Percentiles rank a stretch among this genome's conserved stretches.
These are phyloP conservation scores for Lutjanus campechanus DNA, from an alignment of 2,797 vertebrate species.

Conservation along the genomic window DNA sequence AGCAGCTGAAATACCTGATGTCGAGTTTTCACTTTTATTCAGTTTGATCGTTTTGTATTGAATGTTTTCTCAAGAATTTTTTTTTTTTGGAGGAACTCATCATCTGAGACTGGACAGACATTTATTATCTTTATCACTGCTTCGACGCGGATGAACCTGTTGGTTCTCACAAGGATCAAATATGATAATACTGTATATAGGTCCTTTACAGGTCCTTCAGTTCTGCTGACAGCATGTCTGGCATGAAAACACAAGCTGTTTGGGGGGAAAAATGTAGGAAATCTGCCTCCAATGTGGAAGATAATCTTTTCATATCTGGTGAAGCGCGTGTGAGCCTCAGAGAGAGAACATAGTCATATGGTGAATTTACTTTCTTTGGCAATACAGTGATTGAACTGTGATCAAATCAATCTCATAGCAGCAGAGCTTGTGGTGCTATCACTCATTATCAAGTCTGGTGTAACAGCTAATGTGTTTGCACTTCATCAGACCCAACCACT, in stretches of 20 bases:
- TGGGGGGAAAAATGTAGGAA: not conserved
- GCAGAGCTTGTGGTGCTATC: not conserved
- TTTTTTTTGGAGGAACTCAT: not conserved
- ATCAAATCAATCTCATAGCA: not conserved
- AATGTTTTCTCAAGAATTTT: too few species aligned
- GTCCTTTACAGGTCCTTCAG: not conserved
- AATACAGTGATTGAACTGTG: not conserved
- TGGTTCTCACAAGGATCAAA: too few species aligned
- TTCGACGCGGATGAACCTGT: not conserved
- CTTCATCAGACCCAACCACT: not conserved
- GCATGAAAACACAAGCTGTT: not conserved
- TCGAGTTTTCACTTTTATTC: not conserved
- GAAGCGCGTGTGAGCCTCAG: not conserved
- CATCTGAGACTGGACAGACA: not conserved
- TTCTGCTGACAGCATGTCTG: not conserved
- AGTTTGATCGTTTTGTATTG: not conserved
- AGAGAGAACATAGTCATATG: not conserved
- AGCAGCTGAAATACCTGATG: constrained; percentile 21
- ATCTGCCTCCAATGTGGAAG: not conserved
- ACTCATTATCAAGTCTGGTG: not conserved
- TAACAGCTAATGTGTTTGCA: not conserved
- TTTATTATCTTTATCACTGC: not conserved
- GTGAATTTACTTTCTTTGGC: not conserved
- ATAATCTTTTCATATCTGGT: constrained; percentile 5
- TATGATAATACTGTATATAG: too few species aligned